A percentile compares a stretch with the other conserved stretches of the same genome.
phyloP scores from a whole-genome alignment of 2,797 vertebrate genomes.

The Gadopsis marmoratus region DNA sequence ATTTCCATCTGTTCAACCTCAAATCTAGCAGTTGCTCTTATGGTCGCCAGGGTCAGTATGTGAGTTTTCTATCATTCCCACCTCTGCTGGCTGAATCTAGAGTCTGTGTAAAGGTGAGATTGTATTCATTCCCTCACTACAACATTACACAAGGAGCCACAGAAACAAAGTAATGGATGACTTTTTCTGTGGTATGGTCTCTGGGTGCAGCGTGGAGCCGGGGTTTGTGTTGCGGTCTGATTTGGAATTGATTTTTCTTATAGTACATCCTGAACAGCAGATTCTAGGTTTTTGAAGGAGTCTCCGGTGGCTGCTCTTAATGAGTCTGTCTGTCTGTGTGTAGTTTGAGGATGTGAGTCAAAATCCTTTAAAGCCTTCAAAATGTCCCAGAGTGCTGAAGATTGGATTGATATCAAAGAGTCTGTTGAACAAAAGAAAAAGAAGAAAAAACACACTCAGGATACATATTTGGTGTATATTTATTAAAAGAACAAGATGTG shows the following conservation, averaged over 20 bases:
- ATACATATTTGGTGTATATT: constrained; percentile 45
- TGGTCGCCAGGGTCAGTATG: background rate
- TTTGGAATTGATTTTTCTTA: constrained; percentile 36
- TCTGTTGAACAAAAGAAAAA: constrained; percentile 71
- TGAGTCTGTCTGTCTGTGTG: constrained; percentile 42
- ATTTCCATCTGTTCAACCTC: background rate
- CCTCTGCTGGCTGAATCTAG: background rate
- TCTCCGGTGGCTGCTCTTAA: constrained; percentile 42
- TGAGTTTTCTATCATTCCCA: background rate
- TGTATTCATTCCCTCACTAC: constrained; percentile 15
- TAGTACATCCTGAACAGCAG: constrained; percentile 61
- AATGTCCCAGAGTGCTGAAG: constrained; percentile 42
- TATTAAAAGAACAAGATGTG: constrained; percentile 6
- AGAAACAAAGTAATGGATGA: constrained; percentile 1
- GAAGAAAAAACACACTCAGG: constrained; percentile 29
- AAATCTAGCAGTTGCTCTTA: constrained; percentile 15
- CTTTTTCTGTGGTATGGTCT: constrained; percentile 6
- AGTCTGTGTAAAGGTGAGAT: constrained; percentile 9
- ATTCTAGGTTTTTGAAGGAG: constrained; percentile 29
- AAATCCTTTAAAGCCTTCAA: constrained; percentile 62
- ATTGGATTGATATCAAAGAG: constrained; percentile 70
- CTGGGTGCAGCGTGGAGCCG: constrained; percentile 10
- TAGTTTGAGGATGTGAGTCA: constrained; percentile 71
- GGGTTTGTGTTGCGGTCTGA: constrained; percentile 9
- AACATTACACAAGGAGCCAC: background rate